phyloP scores from a whole-genome alignment of 1,140 invertebrate genomes.

The Drosophila melanica region DNA sequence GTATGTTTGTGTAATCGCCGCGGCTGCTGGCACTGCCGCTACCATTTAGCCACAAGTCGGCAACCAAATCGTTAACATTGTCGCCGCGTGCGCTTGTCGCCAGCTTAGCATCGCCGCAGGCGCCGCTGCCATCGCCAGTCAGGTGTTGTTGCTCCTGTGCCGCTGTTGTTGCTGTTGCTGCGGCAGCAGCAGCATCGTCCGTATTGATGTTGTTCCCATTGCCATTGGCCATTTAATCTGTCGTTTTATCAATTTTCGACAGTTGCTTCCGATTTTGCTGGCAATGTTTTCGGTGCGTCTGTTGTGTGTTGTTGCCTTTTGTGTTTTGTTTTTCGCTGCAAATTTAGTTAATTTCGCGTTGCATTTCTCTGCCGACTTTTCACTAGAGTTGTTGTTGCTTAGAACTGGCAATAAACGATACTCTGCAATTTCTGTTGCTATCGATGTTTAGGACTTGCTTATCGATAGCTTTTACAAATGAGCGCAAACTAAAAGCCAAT shows the following conservation, averaged over 20 bases:
- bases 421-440: background rate
- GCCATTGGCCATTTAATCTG: conserved; percentile 74
- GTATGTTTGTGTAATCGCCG: conserved; percentile 59
- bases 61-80: conserved; percentile 68
- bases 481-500: background rate
- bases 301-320: conserved; percentile 29
- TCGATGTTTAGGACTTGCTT: background rate
- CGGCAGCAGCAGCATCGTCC: conserved; percentile 51
- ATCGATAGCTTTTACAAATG: background rate
- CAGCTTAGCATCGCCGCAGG: conserved; percentile 39
- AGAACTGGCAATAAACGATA: conserved; percentile 29
- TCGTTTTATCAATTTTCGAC: conserved; percentile 7
- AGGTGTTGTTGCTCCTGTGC: conserved; percentile 40
- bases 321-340: conserved; percentile 47
- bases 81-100: conserved; percentile 13
- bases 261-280: conserved; percentile 4
- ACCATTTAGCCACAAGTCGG: conserved; percentile 67
- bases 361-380: conserved; percentile 65
- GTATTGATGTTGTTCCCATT: conserved; percentile 72
- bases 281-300: background rate
- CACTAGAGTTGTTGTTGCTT: conserved; percentile 48
- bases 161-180: conserved; percentile 32
- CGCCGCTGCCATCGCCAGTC: conserved; percentile 29
- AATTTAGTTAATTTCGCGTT: conserved; percentile 58
- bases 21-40: conserved; percentile 20